These are phyloP conservation scores for Alentia gelatinosa DNA, from an alignment of 2,888 invertebrate genomes.

Conservation along the genomic window DNA sequence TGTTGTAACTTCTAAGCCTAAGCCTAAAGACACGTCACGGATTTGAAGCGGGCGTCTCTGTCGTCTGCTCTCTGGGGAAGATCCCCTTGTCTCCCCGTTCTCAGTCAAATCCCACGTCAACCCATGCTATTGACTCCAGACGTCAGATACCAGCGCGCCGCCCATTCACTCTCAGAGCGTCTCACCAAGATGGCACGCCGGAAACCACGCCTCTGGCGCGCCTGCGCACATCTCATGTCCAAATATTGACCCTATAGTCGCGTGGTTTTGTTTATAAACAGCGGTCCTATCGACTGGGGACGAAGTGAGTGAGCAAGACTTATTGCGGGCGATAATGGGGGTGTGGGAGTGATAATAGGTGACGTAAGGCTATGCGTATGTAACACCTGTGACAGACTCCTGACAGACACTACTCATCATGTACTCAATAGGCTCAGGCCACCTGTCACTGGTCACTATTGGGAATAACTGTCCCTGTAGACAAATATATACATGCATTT, in stretches of 20 bases:
- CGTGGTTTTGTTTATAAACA: slow-evolving; percentile 50
- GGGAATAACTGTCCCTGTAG: no score
- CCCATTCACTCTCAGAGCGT: neutral
- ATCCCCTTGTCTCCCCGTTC: neutral
- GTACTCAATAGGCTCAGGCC: neutral
- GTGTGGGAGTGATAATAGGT: slow-evolving; percentile 2
- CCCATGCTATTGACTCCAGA: neutral
- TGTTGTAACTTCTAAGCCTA: neutral
- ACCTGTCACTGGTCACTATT: neutral
- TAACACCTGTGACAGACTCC: neutral
- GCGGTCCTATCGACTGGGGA: neutral
- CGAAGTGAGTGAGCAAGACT: neutral
- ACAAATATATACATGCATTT: no score
- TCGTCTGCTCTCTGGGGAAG: neutral
- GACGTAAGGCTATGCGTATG: neutral
- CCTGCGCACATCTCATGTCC: slow-evolving; percentile 9
- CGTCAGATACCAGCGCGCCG: neutral
- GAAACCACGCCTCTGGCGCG: neutral
- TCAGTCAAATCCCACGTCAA: neutral
- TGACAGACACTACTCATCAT: slow-evolving; percentile 16
- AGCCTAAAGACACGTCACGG: neutral
- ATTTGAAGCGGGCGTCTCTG: neutral
- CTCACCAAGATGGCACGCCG: neutral
- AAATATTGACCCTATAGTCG: slow-evolving; percentile 32
- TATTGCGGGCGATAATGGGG: neutral